phyloP scores from a whole-genome alignment of 2,888 invertebrate genomes.

The Lysandra coridon region DNA sequence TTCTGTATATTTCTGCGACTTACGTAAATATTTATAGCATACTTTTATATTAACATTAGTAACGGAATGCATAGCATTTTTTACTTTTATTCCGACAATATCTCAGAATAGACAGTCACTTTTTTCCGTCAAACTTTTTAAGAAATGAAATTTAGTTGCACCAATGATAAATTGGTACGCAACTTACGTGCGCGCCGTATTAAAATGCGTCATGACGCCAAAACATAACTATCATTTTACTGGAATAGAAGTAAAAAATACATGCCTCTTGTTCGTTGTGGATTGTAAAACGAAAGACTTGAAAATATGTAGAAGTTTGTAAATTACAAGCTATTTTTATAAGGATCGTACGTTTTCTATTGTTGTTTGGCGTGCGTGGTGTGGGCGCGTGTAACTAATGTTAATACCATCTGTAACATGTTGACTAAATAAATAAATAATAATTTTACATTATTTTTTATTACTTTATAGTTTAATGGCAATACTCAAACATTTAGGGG shows the following conservation, averaged over 20 bases:
- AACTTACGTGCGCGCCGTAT: neutral
- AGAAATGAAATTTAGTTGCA: neutral
- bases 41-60: slow-evolving; percentile 7
- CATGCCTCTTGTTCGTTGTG: neutral
- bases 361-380: slow-evolving; percentile 47
- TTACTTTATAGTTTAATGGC: neutral
- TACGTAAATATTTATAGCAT: slow-evolving; percentile 9
- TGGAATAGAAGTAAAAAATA: neutral
- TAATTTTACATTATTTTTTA: slow-evolving; percentile 44
- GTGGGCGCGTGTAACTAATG: slow-evolving; percentile 50
- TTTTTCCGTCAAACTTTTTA: neutral
- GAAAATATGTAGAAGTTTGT: slow-evolving; percentile 36
- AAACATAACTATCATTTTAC: neutral
- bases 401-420: slow-evolving; percentile 57
- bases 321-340: slow-evolving; percentile 66
- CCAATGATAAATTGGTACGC: neutral
- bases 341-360: slow-evolving; percentile 60
- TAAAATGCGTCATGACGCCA: neutral
- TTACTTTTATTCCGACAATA: neutral
- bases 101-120: neutral
- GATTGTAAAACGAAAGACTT: slow-evolving; percentile 26
- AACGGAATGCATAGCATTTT: slow-evolving; percentile 3
- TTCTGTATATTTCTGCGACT: slow-evolving; percentile 14
- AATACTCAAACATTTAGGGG: neutral
- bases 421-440: slow-evolving; percentile 68